Base-by-base conservation (phyloP, 2,888 invertebrate species). In the Unio pictorum region DNA sequence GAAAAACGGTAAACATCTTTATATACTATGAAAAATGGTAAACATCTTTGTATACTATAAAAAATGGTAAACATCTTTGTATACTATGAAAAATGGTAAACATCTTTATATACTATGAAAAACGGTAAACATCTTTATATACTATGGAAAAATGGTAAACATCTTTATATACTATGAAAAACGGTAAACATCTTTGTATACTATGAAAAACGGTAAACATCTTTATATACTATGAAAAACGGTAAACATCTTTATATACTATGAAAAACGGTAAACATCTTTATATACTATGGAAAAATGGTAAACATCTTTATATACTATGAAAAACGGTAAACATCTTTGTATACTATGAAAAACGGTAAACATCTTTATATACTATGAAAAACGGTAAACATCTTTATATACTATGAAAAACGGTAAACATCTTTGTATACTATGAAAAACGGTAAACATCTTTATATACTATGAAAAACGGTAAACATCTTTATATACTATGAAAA, bases 111-210 rank as follows among this genome's bases (percentile, higher is more conserved):
- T 23, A 23, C 23, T 23, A 23, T 0, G 23, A 0, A 23, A 23
- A n/a, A n/a, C n/a, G n/a, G n/a, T n/a, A n/a, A n/a, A n/a, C n/a
- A n/a, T n/a, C n/a, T n/a, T n/a, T n/a, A n/a, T n/a, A 6, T 76
- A 81, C 45, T 87, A 87, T 73, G 76, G 80, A 26, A 84, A 80
- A 75, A 67, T 80, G 71, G 88, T 87, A 80, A 78, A 81, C 69
- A 28, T 20, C 62, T 34, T 58, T 58, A 23, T 30, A 54, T 23
- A 23, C 23, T 23, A 23, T 0, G 23, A 0, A 23, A 23, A n/a
- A n/a, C n/a, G n/a, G n/a, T n/a, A n/a, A n/a, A n/a, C n/a, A n/a
- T n/a, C n/a, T n/a, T n/a, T n/a, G n/a, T n/a, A 6, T 76, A 81
- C 45, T 87, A 87, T 73, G 76, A 26, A 84, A 80, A 75, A 67